Evolutionary conservation across 2,113 vertebrate species (phyloP).

Genomic region (Scytalopus superciliaris): DNA sequence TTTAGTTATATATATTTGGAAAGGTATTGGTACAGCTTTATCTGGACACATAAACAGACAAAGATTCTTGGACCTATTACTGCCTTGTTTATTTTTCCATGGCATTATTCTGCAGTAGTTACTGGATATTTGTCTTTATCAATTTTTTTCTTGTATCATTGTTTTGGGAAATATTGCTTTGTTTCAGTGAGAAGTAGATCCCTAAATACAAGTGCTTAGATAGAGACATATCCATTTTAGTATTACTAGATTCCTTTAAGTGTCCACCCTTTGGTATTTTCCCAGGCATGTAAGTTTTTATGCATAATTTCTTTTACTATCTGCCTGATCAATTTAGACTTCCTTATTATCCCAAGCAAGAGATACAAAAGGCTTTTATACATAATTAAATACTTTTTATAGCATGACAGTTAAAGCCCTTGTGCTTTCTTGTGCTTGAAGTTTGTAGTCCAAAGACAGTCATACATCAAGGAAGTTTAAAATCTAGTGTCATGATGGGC

Average conservation of each 20-base stretch:
- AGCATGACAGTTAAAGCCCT: background rate
- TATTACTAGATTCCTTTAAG: background rate
- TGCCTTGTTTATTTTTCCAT: background rate
- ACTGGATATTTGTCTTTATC: background rate
- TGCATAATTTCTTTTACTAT: background rate
- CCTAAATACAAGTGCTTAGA: background rate
- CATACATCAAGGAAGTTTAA: background rate
- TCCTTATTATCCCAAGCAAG: background rate
- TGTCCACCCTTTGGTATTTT: fast-evolving
- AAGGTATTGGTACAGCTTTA: background rate
- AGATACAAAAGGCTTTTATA: background rate
- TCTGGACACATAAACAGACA: too few species aligned
- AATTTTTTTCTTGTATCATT: background rate
- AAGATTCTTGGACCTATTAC: background rate
- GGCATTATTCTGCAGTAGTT: background rate
- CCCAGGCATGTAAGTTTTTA: background rate
- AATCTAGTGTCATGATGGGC: background rate
- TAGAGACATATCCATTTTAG: background rate
- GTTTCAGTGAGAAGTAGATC: background rate
- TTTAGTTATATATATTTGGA: background rate
- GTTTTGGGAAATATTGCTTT: background rate
- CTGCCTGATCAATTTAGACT: background rate
- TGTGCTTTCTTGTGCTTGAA: background rate
- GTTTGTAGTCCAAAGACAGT: background rate
- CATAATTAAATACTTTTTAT: background rate